Evolutionary conservation across 2,113 vertebrate genomes (phyloP).

Genomic region (Pao palembangensis): DNA sequence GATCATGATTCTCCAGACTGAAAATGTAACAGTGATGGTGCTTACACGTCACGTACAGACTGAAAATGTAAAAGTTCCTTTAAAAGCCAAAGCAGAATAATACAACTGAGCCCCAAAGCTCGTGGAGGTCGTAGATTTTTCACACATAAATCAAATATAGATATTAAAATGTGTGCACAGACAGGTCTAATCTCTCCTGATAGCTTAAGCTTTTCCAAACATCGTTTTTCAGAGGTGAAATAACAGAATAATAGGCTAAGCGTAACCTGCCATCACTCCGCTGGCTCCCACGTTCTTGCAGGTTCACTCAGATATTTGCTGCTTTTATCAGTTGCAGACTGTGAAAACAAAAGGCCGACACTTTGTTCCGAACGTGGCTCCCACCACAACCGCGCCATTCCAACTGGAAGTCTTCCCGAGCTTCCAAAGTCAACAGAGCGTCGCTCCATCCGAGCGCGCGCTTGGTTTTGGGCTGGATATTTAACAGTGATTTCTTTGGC

Average conservation of each 20-base stretch:
- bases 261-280: constrained; percentile 10
- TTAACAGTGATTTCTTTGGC: constrained; percentile 65
- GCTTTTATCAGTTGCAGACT: constrained; percentile 36
- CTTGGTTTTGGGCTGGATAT: constrained; percentile 50
- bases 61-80: too few species aligned
- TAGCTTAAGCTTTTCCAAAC: constrained; percentile 10
- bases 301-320: constrained; percentile 18
- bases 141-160: background rate
- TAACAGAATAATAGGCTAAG: constrained; percentile 12
- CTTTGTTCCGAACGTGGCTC: constrained; percentile 48
- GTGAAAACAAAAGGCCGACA: constrained; percentile 31
- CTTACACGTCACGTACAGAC: too few species aligned
- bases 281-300: constrained; percentile 3
- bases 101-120: too few species aligned
- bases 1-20: too few species aligned
- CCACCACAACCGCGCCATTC: constrained; percentile 42
- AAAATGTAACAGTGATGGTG: too few species aligned
- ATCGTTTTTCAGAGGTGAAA: constrained; percentile 13
- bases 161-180: background rate
- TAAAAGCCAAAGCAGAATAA: too few species aligned
- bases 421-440: constrained; percentile 67
- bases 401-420: constrained; percentile 49
- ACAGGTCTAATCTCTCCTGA: constrained; percentile 3
- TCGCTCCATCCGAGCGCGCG: constrained; percentile 46
- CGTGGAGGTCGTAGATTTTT: too few species aligned